Evolutionary conservation across 2,888 invertebrate genomes (phyloP).

Genomic region (Synanthedon tipuliformis): DNA sequence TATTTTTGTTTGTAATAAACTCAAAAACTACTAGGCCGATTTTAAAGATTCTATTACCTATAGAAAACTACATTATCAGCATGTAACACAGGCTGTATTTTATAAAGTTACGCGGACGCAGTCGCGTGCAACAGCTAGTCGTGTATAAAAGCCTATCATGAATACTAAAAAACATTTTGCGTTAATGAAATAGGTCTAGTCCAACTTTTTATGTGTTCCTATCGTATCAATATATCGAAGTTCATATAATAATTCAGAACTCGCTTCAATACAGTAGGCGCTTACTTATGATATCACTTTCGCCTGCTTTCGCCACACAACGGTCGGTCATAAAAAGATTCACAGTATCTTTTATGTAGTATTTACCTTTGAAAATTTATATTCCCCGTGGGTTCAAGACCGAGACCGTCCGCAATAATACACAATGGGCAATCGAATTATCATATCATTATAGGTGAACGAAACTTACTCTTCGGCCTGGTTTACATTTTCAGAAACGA

Average conservation of each 20-base stretch:
- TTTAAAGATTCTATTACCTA: too few relatives aligned
- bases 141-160: too few relatives aligned
- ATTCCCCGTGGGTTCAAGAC: conserved; percentile 48
- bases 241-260: neutral
- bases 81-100: too few relatives aligned
- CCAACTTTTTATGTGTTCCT: neutral
- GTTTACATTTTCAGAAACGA: neutral
- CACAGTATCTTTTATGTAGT: conserved; percentile 43
- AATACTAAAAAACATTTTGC: too few relatives aligned
- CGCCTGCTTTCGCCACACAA: conserved; percentile 36
- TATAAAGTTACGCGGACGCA: too few relatives aligned
- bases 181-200: too few relatives aligned
- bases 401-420: conserved; percentile 51
- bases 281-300: conserved; percentile 6
- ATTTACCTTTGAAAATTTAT: conserved; percentile 65
- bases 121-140: too few relatives aligned
- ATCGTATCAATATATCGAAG: neutral
- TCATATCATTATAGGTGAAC: conserved; percentile 48
- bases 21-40: too few relatives aligned
- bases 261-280: neutral
- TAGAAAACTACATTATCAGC: too few relatives aligned
- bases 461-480: conserved; percentile 17
- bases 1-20: too few relatives aligned
- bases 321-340: conserved; percentile 50
- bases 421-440: conserved; percentile 63